Conservation (phyloP, 2,113 vertebrate genomes). For the Cardinalis cardinalis region DNA sequence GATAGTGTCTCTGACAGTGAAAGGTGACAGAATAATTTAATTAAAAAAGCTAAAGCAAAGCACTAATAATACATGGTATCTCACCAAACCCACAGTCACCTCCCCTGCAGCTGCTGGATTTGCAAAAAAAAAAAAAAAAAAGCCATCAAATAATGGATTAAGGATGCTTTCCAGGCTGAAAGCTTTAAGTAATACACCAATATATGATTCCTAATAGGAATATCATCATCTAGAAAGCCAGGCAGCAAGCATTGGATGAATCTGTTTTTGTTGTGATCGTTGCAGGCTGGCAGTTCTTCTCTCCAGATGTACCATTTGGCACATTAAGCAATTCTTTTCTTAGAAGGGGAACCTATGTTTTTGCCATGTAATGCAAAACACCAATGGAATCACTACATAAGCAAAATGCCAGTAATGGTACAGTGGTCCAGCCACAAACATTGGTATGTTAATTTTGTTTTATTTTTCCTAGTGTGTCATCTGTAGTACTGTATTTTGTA, state of each 20-base stretch:
- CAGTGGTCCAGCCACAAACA: conserved; percentile 84
- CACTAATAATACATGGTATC: conserved; percentile 75
- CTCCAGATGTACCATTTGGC: conserved; percentile 84
- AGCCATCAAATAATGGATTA: conserved; percentile 70
- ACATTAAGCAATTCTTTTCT: conserved; percentile 71
- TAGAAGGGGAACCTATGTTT: conserved; percentile 67
- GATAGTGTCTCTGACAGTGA: conserved; percentile 63
- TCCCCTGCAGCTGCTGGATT: conserved; percentile 50
- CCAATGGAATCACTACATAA: conserved; percentile 89
- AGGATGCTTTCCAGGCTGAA: conserved; percentile 65
- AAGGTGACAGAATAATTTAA: conserved; percentile 71
- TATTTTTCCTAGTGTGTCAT: conserved; percentile 74
- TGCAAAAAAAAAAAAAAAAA: conserved; percentile 71
- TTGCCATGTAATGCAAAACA: conserved; percentile 76
- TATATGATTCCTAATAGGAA: conserved; percentile 63
- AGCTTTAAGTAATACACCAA: conserved; percentile 1
- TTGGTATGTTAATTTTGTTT: conserved; percentile 85
- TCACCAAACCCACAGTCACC: conserved; percentile 69
- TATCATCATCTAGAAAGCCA: conserved; percentile 66
- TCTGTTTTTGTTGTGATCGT: conserved; percentile 46
- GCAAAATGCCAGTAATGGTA: conserved; percentile 86
- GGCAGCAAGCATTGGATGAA: conserved; percentile 30
- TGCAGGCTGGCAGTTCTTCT: conserved; percentile 66
- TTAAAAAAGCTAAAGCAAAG: conserved; percentile 72
- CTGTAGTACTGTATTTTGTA: conserved; percentile 59